phyloP scores from a whole-genome alignment of 2,113 vertebrate genomes.

The Octodon degus region DNA sequence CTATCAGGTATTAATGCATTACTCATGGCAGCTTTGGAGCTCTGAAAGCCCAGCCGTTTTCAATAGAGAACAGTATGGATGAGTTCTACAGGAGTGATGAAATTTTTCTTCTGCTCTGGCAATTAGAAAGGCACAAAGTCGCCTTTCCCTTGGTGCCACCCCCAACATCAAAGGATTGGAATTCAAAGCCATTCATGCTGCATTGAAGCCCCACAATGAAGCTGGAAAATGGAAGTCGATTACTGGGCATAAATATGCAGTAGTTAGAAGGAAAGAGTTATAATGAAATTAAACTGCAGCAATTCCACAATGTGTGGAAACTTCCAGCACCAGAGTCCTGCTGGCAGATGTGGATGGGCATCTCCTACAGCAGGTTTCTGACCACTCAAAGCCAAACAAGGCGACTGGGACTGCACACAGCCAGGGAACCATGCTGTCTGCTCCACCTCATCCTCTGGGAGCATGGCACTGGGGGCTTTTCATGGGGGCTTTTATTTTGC shows the following conservation, averaged over 20 bases:
- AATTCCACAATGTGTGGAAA: conserved; percentile 67
- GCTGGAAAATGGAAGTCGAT: conserved; percentile 80
- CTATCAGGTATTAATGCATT: conserved; percentile 51
- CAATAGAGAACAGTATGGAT: conserved; percentile 55
- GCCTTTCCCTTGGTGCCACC: conserved; percentile 73
- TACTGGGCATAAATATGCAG: conserved; percentile 81
- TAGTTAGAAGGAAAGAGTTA: conserved; percentile 72
- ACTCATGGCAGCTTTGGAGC: conserved; percentile 40
- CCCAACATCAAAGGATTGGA: conserved; percentile 79
- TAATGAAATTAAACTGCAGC: conserved; percentile 76
- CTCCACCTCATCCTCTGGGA: not conserved
- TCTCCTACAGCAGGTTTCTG: not conserved
- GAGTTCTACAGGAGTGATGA: conserved; percentile 68
- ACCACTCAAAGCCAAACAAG: not conserved
- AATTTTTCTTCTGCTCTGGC: conserved; percentile 74
- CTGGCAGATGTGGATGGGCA: conserved; percentile 33
- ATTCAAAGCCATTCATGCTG: conserved; percentile 80
- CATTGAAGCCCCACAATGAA: conserved; percentile 80
- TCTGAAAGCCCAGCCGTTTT: conserved; percentile 67
- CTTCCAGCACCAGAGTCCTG: conserved; percentile 67
- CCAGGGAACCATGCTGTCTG: not conserved
- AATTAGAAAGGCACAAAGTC: conserved; percentile 76
- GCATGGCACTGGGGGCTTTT: not conserved
- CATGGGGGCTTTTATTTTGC: not conserved
- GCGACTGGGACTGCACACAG: not conserved